Conservation (phyloP, 2,797 vertebrate genomes). For the Acanthurus lineatus region DNA sequence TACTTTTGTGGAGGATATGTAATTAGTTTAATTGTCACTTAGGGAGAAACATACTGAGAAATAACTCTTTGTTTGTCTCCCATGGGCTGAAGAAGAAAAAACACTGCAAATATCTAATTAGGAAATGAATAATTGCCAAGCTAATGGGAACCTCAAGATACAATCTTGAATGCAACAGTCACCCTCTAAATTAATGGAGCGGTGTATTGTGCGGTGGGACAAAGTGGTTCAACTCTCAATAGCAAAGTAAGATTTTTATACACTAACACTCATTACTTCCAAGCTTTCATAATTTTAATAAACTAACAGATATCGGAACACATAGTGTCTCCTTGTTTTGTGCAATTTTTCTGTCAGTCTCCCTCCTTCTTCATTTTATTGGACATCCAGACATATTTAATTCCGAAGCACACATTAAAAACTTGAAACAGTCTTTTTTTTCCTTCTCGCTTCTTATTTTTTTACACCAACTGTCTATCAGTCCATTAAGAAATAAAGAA, state of each 20-base stretch:
- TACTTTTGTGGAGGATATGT: slow-evolving; percentile 55
- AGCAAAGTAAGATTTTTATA: slow-evolving; percentile 40
- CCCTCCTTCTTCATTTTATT: slow-evolving; percentile 29
- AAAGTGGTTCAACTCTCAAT: slow-evolving; percentile 46
- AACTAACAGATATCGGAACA: slow-evolving; percentile 48
- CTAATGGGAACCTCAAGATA: slow-evolving; percentile 73
- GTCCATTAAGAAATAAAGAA: slow-evolving; percentile 59
- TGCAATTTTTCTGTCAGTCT: slow-evolving; percentile 36
- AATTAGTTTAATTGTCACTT: slow-evolving; percentile 75
- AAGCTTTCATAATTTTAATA: slow-evolving; percentile 54
- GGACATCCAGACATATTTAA: slow-evolving; percentile 37
- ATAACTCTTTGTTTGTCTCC: slow-evolving; percentile 66
- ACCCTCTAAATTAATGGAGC: slow-evolving; percentile 63
- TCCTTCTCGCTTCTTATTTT: neutral
- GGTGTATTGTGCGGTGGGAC: slow-evolving; percentile 34
- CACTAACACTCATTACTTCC: slow-evolving; percentile 50
- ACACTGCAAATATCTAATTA: slow-evolving; percentile 70
- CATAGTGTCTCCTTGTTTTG: slow-evolving; percentile 32
- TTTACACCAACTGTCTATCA: slow-evolving; percentile 12
- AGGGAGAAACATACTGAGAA: slow-evolving; percentile 58
- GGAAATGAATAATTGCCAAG: slow-evolving; percentile 71
- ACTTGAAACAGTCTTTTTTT: slow-evolving; percentile 40
- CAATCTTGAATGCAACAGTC: slow-evolving; percentile 61
- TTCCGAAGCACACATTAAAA: slow-evolving; percentile 65
- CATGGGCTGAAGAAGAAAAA: slow-evolving; percentile 55